Conservation (phyloP, 1,140 invertebrate genomes). For the Thaumatotibia leucotreta region DNA sequence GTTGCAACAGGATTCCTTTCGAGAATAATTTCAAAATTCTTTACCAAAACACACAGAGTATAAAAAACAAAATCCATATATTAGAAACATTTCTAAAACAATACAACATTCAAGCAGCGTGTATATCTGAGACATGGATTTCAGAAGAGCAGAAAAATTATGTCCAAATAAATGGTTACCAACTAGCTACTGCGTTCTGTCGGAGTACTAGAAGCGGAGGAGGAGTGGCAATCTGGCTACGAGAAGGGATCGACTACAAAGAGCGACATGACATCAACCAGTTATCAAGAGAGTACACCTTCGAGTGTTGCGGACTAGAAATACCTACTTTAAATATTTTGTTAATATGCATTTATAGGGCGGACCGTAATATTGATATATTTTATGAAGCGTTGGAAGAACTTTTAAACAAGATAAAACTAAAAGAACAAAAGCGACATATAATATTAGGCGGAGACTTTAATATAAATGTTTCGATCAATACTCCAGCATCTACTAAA, state of each 20-base stretch:
- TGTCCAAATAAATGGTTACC: not conserved
- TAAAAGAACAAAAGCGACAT: not conserved
- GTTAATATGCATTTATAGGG: not conserved
- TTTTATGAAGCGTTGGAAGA: not conserved
- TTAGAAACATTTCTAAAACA: not conserved
- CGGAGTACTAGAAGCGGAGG: not conserved
- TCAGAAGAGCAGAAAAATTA: not conserved
- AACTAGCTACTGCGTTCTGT: not conserved
- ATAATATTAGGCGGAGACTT: not conserved
- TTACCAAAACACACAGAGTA: not conserved
- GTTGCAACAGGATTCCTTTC: not conserved
- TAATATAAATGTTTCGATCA: not conserved
- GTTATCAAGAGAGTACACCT: not conserved
- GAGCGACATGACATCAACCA: not conserved
- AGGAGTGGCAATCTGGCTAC: not conserved
- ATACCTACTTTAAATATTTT: not conserved
- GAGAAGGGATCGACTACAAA: not conserved
- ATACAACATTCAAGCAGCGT: not conserved
- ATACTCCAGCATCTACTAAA: not conserved
- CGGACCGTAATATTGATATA: constrained; percentile 6
- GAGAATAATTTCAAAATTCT: not conserved
- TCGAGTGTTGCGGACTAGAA: constrained; percentile 3
- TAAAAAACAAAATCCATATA: not conserved
- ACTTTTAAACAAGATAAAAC: not conserved
- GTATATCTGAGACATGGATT: not conserved